Conservation (phyloP, 2,113 vertebrate genomes). For the Phalacrocorax pelagicus region DNA sequence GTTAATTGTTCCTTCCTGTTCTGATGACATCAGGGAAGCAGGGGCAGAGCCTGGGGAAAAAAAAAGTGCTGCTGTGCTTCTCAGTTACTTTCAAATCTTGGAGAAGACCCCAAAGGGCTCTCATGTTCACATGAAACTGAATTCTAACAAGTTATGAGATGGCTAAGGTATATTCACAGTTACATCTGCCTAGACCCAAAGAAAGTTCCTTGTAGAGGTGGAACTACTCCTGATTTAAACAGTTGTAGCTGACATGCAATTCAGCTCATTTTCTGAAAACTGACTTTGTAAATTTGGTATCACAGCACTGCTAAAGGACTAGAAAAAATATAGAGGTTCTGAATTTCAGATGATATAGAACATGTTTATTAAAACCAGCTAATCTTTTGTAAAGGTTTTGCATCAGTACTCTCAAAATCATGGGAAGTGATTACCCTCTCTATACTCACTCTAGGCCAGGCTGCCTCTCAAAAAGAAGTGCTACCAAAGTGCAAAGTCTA, state of each 20-base stretch:
- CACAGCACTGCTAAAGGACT: background rate
- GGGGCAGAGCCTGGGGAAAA: background rate
- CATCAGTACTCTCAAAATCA: background rate
- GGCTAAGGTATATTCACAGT: background rate
- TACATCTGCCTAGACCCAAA: background rate
- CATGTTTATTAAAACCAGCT: background rate
- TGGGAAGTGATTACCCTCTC: conserved; percentile 21
- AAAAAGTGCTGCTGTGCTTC: background rate
- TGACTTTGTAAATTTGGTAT: background rate
- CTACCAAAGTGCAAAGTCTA: conserved; percentile 30
- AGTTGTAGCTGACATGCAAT: background rate
- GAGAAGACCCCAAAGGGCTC: background rate
- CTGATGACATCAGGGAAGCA: background rate
- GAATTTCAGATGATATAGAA: background rate
- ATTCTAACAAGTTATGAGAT: background rate
- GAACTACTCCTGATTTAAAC: background rate
- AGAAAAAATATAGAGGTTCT: background rate
- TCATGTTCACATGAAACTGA: background rate
- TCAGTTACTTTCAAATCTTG: background rate
- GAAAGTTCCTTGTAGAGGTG: background rate
- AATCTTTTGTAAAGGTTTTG: conserved; percentile 13
- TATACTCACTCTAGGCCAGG: background rate
- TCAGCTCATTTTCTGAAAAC: background rate
- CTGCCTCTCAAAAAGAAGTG: conserved; percentile 38
- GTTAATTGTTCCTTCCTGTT: conserved; percentile 12